These are phyloP conservation scores for Ridgeia piscesae DNA, from an alignment of 1,140 invertebrate genomes.

Conservation along the genomic window DNA sequence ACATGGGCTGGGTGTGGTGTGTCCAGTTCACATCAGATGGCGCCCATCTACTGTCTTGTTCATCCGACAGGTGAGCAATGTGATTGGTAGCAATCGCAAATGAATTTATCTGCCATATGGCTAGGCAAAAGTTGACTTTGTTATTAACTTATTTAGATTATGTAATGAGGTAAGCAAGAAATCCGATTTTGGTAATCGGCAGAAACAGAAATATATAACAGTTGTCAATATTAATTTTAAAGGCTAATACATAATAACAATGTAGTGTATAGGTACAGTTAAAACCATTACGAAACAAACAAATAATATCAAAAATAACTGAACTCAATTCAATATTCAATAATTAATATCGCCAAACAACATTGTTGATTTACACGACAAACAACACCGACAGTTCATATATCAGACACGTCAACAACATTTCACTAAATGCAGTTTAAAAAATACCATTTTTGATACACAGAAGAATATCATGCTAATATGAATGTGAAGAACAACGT, in stretches of 20 bases:
- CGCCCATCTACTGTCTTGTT: constrained; percentile 13
- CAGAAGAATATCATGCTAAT: no score
- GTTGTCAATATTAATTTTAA: not conserved
- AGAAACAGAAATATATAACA: not conserved
- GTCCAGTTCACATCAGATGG: constrained; percentile 14
- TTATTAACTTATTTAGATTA: not conserved
- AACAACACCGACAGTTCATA: not conserved
- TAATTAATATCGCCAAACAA: no score
- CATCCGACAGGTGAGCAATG: constrained; percentile 20
- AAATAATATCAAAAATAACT: not conserved
- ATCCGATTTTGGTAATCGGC: not conserved
- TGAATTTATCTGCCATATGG: not conserved
- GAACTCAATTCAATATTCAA: no score
- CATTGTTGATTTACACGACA: no score
- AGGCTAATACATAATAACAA: not conserved
- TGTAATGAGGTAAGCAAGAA: not conserved
- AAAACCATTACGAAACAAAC: not conserved
- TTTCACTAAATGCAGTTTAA: not conserved
- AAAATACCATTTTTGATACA: no score
- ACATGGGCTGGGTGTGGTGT: constrained; percentile 20
- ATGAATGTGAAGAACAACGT: no score
- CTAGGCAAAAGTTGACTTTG: not conserved
- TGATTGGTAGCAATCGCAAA: not conserved
- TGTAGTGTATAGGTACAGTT: not conserved
- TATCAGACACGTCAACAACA: not conserved